A percentile compares a stretch with the other conserved stretches of the same genome.
Evolutionary conservation across 2,888 invertebrate species (phyloP).

Genomic region (Arctia plantaginis): DNA sequence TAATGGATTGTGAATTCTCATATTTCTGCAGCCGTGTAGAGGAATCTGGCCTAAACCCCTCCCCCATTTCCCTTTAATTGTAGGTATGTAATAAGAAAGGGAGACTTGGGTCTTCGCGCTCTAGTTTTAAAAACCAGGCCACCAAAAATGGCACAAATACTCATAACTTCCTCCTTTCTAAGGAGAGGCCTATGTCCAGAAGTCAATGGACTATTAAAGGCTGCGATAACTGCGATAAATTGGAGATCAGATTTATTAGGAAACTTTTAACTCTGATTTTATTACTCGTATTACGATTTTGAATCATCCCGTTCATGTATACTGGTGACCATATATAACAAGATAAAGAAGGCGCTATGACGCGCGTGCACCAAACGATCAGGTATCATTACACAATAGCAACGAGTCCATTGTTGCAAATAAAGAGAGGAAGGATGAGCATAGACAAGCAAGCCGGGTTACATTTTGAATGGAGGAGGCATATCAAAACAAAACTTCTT

Average conservation of each 20-base stretch:
- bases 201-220: no score
- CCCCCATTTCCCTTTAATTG: no score
- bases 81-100: no score
- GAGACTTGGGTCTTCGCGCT: no score
- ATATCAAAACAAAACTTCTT: conserved; percentile 2
- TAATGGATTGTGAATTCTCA: no score
- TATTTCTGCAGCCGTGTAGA: no score
- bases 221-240: background rate
- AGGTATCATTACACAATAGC: conserved; percentile 12
- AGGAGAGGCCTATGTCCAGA: no score
- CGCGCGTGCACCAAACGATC: conserved; percentile 1
- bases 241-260: background rate
- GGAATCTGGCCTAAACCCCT: no score
- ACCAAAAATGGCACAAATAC: no score
- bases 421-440: conserved; percentile 14
- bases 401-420: conserved; percentile 6
- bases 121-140: no score
- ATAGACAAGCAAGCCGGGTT: background rate
- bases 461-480: conserved; percentile 2
- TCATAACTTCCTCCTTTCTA: no score
- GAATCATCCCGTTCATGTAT: background rate
- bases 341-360: conserved; percentile 12
- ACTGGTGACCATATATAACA: background rate
- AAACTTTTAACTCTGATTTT: no score
- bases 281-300: background rate